Base-by-base conservation (phyloP, 2,888 invertebrate genomes). In the Willowsia nigromaculata region DNA sequence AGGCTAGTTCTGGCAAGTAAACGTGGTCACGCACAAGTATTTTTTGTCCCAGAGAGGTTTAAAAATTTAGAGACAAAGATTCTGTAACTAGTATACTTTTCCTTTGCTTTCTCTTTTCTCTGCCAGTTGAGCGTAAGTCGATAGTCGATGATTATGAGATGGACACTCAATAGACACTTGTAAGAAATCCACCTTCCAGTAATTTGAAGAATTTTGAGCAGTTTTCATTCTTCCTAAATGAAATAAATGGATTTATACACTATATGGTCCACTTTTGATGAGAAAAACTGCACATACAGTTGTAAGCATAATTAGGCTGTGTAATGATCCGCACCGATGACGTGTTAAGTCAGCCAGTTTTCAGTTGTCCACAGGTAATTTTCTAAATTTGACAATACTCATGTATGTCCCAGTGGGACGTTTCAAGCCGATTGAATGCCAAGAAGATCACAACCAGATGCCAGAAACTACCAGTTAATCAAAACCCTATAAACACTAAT, bases 21-120 rank as follows among this genome's bases (percentile, higher is more conserved):
- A 81, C 81, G 81, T 87, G 81, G 81, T 87, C 87, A 81, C 87
- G 87, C 87, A 87, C 87, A 40, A 65, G 65, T 65, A 33, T n/a
- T n/a, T 30, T 6, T 74, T 22, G 56, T 40, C 74, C 56, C n/a
- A n/a, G n/a, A 65, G 18, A 56, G 74, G 27, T 50, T 78, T 53
- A 78, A 56, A 33, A 56, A 7, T 15, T 25, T 11, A 6, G 15
- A 59, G 2, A n/a, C 11, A 53, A 53, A n/a, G 53, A 53, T n/a
- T 53, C 18, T 53, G n/a, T 53, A 18, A 5, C 15, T 50, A 11
- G n/a, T 50, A 13, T 11, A 22, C 11, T 5, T 59, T 3, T 59
- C 59, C 3, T 27, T 7, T 59, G 6, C 59, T 4, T 37, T 18
- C 11, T 6, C 15, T 1, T 4, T 33, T 18, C 4, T 30, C 25